These are phyloP conservation scores for Hymenochirus boettgeri DNA, from an alignment of 2,113 vertebrate species.

Conservation along the genomic window DNA sequence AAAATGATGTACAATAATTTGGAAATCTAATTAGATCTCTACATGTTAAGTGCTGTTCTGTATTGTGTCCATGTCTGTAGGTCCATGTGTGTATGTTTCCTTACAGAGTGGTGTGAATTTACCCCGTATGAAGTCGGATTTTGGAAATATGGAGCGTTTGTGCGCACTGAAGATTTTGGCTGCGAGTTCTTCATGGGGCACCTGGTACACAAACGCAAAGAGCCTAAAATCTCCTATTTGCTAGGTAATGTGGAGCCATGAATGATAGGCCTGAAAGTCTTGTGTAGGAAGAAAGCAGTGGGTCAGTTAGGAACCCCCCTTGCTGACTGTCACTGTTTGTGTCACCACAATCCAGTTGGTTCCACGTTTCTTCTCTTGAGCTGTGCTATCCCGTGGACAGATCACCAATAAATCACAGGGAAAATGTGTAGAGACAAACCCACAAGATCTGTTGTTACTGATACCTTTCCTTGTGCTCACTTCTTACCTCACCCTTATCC, in stretches of 20 bases:
- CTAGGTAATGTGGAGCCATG: conserved; percentile 46
- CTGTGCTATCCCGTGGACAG: too few relatives aligned
- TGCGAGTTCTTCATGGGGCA: conserved; percentile 65
- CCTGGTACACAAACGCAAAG: conserved; percentile 52
- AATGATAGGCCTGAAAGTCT: not conserved
- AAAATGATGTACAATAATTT: too few relatives aligned
- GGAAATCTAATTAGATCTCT: not conserved
- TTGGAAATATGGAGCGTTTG: conserved; percentile 60
- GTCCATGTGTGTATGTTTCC: conserved; percentile 26
- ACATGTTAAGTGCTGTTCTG: not conserved
- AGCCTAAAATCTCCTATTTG: conserved; percentile 60
- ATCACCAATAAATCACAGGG: too few relatives aligned
- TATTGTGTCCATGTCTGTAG: not conserved
- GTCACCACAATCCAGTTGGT: too few relatives aligned
- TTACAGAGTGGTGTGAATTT: conserved; percentile 64
- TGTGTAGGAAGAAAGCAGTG: too few relatives aligned
- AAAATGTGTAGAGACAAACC: too few relatives aligned
- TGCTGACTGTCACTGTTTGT: too few relatives aligned
- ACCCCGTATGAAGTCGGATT: conserved; percentile 64
- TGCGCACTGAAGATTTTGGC: conserved; percentile 58
- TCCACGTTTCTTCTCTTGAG: too few relatives aligned
- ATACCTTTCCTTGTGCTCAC: too few relatives aligned
- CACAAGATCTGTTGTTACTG: too few relatives aligned
- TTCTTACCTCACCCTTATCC: too few relatives aligned
- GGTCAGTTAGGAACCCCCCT: too few relatives aligned